Conservation (phyloP, 2,113 vertebrate species). For the Gymnocephalus cernua region DNA sequence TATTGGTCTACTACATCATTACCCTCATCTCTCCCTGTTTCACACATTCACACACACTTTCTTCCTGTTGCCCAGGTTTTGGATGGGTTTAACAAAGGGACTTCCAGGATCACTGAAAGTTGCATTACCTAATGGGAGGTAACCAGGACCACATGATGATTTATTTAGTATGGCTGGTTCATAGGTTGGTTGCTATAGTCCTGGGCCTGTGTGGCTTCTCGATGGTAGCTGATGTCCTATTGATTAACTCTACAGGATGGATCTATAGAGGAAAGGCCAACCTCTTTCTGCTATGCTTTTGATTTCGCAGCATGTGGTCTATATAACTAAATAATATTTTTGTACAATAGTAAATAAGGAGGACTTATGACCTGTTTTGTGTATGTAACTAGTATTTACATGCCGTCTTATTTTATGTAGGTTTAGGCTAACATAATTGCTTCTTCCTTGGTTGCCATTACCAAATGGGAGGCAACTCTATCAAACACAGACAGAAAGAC, state of each 20-base stretch:
- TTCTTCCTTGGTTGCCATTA: not conserved
- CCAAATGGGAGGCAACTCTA: too few species aligned
- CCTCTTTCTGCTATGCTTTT: constrained; percentile 26
- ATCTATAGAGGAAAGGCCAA: constrained; percentile 34
- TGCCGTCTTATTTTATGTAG: not conserved
- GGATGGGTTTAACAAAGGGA: not conserved
- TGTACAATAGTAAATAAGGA: not conserved
- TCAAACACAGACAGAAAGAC: too few species aligned
- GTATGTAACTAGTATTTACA: constrained; percentile 4
- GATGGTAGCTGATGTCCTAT: constrained; percentile 40
- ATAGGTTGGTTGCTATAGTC: constrained; percentile 25
- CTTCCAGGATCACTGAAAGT: constrained; percentile 21
- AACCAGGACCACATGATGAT: constrained; percentile 10
- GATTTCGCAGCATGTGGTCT: not conserved
- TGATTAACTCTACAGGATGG: constrained; percentile 47
- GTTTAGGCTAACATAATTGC: not conserved
- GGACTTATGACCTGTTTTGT: constrained; percentile 13
- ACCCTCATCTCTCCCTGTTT: constrained; percentile 25
- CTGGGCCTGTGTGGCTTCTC: constrained; percentile 32
- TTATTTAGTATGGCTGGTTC: constrained; percentile 40
- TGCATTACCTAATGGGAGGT: constrained; percentile 14
- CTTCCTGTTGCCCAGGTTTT: constrained; percentile 12
- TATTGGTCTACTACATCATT: constrained; percentile 43
- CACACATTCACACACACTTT: not conserved
- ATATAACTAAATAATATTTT: not conserved